Evolutionary conservation across 2,888 invertebrate genomes (phyloP).

Genomic region (Margaritifera margaritifera): DNA sequence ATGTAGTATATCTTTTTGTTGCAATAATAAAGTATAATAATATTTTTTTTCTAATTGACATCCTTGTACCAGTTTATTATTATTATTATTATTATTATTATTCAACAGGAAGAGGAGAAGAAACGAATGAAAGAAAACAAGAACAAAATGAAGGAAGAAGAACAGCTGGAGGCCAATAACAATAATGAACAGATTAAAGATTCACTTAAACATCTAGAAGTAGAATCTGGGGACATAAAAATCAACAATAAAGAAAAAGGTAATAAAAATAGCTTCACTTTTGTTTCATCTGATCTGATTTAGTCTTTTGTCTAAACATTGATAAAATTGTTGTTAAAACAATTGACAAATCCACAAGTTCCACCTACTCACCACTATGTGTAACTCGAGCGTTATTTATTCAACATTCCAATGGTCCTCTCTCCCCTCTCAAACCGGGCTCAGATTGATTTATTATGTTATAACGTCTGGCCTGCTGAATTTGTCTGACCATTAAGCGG

Average conservation of each 20-base stretch:
- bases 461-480: too few species aligned
- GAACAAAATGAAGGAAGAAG: constrained; percentile 58
- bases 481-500: too few species aligned
- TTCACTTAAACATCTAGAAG: constrained; percentile 45
- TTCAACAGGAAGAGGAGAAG: constrained; percentile 71
- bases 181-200: constrained; percentile 57
- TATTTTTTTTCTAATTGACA: too few species aligned
- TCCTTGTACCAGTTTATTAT: not conserved
- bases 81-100: constrained; percentile 72
- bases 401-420: not conserved
- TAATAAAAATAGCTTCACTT: constrained; percentile 8
- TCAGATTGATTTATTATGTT: too few species aligned
- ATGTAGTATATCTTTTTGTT: too few species aligned
- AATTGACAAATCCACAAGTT: not conserved
- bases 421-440: too few species aligned
- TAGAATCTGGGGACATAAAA: constrained; percentile 58
- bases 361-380: not conserved
- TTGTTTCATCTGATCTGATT: too few species aligned
- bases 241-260: constrained; percentile 68
- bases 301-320: too few species aligned
- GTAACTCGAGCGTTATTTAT: too few species aligned
- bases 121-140: constrained; percentile 28
- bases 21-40: too few species aligned
- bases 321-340: too few species aligned
- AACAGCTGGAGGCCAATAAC: constrained; percentile 65